Percentiles rank a stretch among this genome's conserved stretches.
These are phyloP conservation scores for Alosa alosa DNA, from an alignment of 2,113 vertebrate species.

Conservation along the genomic window DNA sequence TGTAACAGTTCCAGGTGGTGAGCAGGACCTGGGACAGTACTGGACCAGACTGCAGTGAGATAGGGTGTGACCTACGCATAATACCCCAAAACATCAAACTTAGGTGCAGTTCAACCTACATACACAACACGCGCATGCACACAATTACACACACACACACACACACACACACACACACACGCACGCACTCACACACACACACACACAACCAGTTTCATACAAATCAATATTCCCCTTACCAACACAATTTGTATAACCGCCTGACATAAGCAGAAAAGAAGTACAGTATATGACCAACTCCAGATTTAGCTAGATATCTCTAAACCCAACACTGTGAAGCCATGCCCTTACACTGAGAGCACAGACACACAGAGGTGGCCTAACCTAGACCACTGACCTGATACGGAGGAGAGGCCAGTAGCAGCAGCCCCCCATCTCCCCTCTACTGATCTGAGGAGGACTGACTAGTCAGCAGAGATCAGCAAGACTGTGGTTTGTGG, in stretches of 20 bases:
- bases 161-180: neutral
- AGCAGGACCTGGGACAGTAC: slow-evolving; percentile 59
- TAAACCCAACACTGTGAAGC: slow-evolving; percentile 11
- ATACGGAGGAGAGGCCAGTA: neutral
- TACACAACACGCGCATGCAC: neutral
- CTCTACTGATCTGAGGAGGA: neutral
- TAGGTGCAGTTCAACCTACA: neutral
- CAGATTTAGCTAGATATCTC: neutral
- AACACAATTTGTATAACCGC: neutral
- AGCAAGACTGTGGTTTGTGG: neutral
- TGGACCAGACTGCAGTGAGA: slow-evolving; percentile 67
- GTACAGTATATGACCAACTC: neutral
- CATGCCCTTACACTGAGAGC: slow-evolving; percentile 6
- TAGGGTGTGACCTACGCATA: neutral
- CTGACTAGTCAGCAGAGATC: neutral
- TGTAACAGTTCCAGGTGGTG: slow-evolving; percentile 58
- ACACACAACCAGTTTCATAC: neutral
- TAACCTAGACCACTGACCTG: neutral
- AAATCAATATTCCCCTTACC: neutral
- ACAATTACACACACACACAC: neutral
- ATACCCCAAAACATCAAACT: slow-evolving; percentile 22
- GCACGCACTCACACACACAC: neutral
- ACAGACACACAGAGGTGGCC: neutral
- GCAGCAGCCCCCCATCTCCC: neutral
- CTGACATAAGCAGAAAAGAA: neutral